Base-by-base conservation (phyloP, 2,888 invertebrate species). In the Sphecodes monilicornis region DNA sequence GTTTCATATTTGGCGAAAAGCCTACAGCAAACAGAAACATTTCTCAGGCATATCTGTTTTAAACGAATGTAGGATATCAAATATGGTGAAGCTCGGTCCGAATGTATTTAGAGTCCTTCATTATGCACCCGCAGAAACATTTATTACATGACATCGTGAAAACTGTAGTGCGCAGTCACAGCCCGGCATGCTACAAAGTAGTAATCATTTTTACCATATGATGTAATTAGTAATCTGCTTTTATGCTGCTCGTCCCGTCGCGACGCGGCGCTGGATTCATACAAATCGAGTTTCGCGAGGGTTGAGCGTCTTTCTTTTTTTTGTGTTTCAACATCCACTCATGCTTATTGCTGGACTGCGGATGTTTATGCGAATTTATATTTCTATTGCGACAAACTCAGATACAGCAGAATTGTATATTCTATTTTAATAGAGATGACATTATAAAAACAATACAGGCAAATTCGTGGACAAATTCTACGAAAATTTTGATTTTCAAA, bases 21-120 rank as follows among this genome's bases (percentile, higher is more conserved):
- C 0, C 39, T 69, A 13, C 18, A 18, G 57, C 43, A 64, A 32
- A 72, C 32, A 50, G 13, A 66, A 39, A 66, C 68, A 70, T 86
- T 79, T 76, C 26, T 10, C 74, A 39, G 36, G 57, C 57, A 6
- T 29, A 60, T 46, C 60, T 36, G 68, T 85, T 86, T 86, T 87
- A 75, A 71, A 83, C 66, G 87, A 86, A 89, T 88, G 86, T 86
- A 84, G 71, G 74, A 84, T 81, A 76, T 86, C 81, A 88, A 89
- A 85, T 82, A 36, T 78, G 79, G 69, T 69, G 79, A 78, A 74
- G 50, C 76, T 78, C 74, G 71, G 76, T 73, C 41, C 76, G 66
- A 41, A 39, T 70, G 86, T 90, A 90, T 90, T 90, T 89, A 86
- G 82, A 80, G 22, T 18, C 71, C 69, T 85, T 90, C 88, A 82